Evolutionary conservation across 2,888 invertebrate genomes (phyloP).

Genomic region (Germaria angustata): DNA sequence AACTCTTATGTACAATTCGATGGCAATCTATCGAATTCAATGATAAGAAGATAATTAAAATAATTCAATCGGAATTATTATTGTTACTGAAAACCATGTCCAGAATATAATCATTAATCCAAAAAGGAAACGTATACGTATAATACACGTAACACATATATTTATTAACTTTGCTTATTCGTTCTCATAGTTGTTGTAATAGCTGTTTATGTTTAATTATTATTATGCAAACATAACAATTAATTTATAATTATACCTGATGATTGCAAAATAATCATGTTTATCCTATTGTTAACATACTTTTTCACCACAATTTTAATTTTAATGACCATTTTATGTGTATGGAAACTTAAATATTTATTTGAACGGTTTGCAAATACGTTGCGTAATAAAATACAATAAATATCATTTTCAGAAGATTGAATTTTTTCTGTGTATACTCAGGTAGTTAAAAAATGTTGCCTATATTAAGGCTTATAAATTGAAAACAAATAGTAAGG

Average conservation of each 20-base stretch:
- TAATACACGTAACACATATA: neutral
- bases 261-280: conserved; percentile 37
- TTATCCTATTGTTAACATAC: conserved; percentile 23
- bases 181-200: neutral
- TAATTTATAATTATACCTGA: conserved; percentile 18
- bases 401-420: neutral
- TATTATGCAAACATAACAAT: conserved; percentile 1
- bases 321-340: conserved; percentile 7
- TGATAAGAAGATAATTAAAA: too few species aligned
- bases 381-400: neutral
- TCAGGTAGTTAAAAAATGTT: neutral
- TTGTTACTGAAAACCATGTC: too few species aligned
- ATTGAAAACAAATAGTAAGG: too few species aligned
- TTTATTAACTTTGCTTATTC: neutral
- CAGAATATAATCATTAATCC: too few species aligned
- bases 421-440: too few species aligned
- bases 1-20: too few species aligned
- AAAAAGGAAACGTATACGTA: too few species aligned
- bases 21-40: too few species aligned
- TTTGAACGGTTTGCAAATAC: neutral
- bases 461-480: neutral
- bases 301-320: neutral
- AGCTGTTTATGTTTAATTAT: conserved; percentile 25
- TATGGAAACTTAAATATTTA: neutral
- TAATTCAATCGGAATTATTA: too few species aligned